Evolutionary conservation across 1,140 invertebrate species (phyloP).

Genomic region (Drosophila repleta): DNA sequence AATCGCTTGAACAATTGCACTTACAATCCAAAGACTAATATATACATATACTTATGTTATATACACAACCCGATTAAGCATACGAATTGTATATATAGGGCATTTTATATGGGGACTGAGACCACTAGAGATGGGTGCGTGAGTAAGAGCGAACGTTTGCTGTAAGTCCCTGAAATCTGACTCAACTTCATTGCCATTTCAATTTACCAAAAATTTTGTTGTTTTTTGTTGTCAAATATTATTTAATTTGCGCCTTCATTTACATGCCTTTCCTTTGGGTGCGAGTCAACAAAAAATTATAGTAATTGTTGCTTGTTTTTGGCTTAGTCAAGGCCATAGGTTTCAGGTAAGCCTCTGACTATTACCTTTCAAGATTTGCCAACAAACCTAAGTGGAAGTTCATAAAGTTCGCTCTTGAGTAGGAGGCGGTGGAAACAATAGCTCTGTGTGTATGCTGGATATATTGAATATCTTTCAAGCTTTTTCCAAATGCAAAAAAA

Average conservation of each 20-base stretch:
- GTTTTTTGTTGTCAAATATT: too few relatives aligned
- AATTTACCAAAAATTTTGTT: background rate
- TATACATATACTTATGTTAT: background rate
- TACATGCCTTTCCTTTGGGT: background rate
- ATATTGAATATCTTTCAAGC: too few relatives aligned
- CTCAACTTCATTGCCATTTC: background rate
- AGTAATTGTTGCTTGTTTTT: background rate
- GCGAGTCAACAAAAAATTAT: background rate
- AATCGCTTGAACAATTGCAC: slow-evolving; percentile 34
- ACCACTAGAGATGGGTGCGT: slow-evolving; percentile 23
- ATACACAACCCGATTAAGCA: slow-evolving; percentile 48
- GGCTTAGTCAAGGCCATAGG: background rate
- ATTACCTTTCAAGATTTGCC: background rate
- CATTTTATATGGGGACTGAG: slow-evolving; percentile 1
- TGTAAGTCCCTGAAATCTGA: background rate
- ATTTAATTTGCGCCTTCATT: background rate
- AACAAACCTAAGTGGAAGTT: background rate
- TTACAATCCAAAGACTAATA: background rate
- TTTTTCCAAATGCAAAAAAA: too few relatives aligned
- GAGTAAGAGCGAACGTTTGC: background rate
- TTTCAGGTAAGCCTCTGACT: background rate
- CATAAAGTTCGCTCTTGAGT: background rate
- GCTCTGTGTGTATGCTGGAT: too few relatives aligned
- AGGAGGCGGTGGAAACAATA: too few relatives aligned
- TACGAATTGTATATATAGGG: slow-evolving; percentile 3